Evolutionary conservation across 92 coral and sea anemone species (phyloP), one percentile per base, ranked within the genome.

Genomic region (Anthopleura xanthogrammica): DNA sequence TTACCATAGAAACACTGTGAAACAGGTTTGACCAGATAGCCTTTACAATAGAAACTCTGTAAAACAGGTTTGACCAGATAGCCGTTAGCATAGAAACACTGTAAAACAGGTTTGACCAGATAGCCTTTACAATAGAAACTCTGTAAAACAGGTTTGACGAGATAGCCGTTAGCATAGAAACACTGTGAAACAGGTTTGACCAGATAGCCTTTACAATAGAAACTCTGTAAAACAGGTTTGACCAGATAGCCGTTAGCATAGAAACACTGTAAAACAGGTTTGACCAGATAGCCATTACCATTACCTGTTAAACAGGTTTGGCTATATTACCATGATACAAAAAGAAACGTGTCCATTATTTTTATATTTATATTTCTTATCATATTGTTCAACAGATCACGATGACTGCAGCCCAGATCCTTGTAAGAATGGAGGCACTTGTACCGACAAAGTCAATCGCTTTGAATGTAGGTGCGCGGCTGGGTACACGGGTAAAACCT

Each of bases 391-490:
- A 9, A 12, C 64, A 77, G 80, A 77, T 52, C 60, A n/a, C 8
- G n/a, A 77, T 11, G 80, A 77, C 17, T 77, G 80, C 41, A 24
- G 20, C 12, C 60, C 80, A 20, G 41, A 43, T 12, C 80, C 80
- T 12, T 77, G 80, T 77, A 52, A n/a, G 46, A 48, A 77, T 55
- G 80, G 80, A 17, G 80, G 14, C 1, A 77, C 60, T 4, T 77
- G 80, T 52, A 39, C 16, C 5, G 80, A 77, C 12, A 55, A 55
- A 23, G 58, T 77, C 60, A 77, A 77, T 52, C 41, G 19, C 10
- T 77, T 19, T 20, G 20, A 43, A 23, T 77, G 80, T 20, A 22
- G 13, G 3, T 77, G 80, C 60, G 5, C 2, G 11, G 7, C 66
- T 8, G 80, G 80, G 2, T 77, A 52, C 23, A 7, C 20, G 0